Conservation (phyloP, 2,888 invertebrate species). For the Lumbricus terrestris region DNA sequence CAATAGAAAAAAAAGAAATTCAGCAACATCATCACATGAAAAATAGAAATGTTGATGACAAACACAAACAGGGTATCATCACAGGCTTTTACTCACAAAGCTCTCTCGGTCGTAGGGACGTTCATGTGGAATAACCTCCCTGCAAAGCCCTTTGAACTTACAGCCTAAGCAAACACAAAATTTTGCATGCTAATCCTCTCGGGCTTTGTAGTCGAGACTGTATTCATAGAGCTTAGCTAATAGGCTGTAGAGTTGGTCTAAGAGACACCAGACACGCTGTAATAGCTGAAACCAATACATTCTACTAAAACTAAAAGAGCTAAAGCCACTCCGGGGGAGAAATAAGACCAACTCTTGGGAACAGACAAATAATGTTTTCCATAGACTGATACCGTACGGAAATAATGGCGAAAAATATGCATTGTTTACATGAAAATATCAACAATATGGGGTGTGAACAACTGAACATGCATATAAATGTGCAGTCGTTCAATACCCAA, state of each 20-base stretch:
- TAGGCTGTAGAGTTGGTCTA: not conserved
- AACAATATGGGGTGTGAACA: no score
- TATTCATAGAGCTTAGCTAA: not conserved
- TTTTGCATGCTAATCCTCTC: not conserved
- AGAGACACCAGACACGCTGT: not conserved
- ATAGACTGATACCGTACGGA: no score
- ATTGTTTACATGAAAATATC: no score
- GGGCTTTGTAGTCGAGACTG: not conserved
- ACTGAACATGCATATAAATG: no score
- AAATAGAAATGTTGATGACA: not conserved
- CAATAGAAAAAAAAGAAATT: slow-evolving; percentile 46
- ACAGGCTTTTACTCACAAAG: no score
- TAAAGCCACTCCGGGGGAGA: not conserved
- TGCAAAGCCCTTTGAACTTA: not conserved
- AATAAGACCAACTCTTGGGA: no score
- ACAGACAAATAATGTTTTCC: no score
- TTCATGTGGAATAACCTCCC: no score
- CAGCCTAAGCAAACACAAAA: not conserved
- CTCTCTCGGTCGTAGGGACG: no score
- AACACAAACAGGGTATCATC: not conserved
- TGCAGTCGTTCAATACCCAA: no score
- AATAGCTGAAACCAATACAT: not conserved
- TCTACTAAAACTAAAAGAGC: not conserved
- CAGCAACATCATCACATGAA: not conserved
- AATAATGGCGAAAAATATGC: no score